Base-by-base conservation (phyloP, 23 tunicate genomes). In the Clavelina lepadiformis region DNA sequence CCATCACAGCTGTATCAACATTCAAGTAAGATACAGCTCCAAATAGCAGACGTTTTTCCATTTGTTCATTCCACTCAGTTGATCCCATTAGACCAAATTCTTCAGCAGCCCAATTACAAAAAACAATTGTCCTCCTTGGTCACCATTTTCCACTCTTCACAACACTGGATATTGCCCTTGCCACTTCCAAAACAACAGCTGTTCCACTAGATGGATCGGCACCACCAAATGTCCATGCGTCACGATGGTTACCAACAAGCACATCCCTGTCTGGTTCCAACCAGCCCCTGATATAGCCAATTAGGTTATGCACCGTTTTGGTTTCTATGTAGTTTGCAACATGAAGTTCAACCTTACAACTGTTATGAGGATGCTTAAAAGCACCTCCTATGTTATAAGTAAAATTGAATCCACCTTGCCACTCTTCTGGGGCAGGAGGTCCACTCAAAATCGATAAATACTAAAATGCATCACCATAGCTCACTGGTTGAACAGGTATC, bases 401-500 rank as follows among this genome's bases (percentile, higher is more conserved):
- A 1, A 82, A 21, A 32, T 74, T 74, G 23, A 82, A 31, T 3
- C 91, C 91, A 6, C 91, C 91, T 56, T 80, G 86, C 95, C 95
- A 86, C 15, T 51, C 71, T 19, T 54, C 61, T 24, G 80, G 80
- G 19, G 95, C 95, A 32, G 23, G 46, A 0, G 36, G 51, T 13
- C 96, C 96, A 32, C 73, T 72, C 28, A 87, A 22, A 19, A 46
- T 67, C 20, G 70, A 56, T 24, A 87, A 50, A 51, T 55, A 65
- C n/a, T 73, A 47, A 30, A 57, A 58, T 1, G 96, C 96, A 65
- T 81, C 80, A 7, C 7, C 33, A 41, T 69, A 73, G 58, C 96
- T 76, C 3, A 87, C 81, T 61, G 96, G 96, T 28, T 75, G 78
- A 30, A 80, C 86, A 4, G 96, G 96, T 20, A 87, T 87, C 28